Base-by-base conservation (phyloP, 2,888 invertebrate species). In the Macaria liturata region DNA sequence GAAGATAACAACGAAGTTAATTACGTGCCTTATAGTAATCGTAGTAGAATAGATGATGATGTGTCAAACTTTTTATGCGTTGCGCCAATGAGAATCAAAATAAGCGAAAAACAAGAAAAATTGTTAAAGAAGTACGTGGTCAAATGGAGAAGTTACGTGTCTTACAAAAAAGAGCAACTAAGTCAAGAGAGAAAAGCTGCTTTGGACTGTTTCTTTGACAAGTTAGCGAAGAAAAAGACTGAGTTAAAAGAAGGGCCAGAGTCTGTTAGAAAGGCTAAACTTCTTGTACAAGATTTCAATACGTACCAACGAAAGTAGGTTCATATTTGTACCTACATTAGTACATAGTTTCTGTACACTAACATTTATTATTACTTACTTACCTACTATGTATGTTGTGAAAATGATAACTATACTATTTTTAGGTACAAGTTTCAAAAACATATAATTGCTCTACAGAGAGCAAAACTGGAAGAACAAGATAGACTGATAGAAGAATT, bases 401-500 rank as follows among this genome's bases (percentile, higher is more conserved):
- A 20, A 20, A 37, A 37, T 37, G 34, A 6, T 37, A 37, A 47
- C 31, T 42, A n/a, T 45, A 40, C 46, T 9, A 34, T 39, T 81
- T 81, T 60, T 65, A 94, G 95, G 69, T 94, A 94, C 61, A 94
- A 94, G 79, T 93, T 95, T 7, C 96, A 96, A 76, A 95, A 94
- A 75, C 93, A 94, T 66, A 95, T 96, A 46, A 96, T 96, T 59
- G 94, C 95, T 34, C 81, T 94, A 34, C 96, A 96, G 78, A 95
- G 94, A 75, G 84, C 93, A 1, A 95, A 95, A 83, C 77, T 96
- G 59, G 94, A 94, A 59, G 94, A 95, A 59, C 96, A 96, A 78
- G 94, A 94, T 67, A 93, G 94, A 70, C 75, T 95, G n/a, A 96
- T 96, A 57, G 94, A 95, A 76, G 94, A 95, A 73, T 81, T 96